phyloP scores from a whole-genome alignment of 2,888 invertebrate genomes.

The Kuschelorhynchus macadamiae region DNA sequence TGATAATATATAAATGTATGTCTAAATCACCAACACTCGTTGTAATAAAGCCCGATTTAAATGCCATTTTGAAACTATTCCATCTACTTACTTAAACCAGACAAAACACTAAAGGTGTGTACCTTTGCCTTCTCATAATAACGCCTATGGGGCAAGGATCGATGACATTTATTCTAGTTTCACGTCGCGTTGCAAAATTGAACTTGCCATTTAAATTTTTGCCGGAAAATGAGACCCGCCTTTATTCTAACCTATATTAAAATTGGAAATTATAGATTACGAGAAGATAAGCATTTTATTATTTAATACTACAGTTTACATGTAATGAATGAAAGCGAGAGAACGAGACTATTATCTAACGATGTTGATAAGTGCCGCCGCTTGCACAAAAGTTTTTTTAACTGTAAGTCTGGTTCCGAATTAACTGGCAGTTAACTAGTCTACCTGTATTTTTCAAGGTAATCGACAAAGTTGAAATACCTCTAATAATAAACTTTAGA shows the following conservation, averaged over 20 bases:
- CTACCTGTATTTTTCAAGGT: slow-evolving; percentile 58
- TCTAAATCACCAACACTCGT: no score
- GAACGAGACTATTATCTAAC: slow-evolving; percentile 5
- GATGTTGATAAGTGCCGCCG: background rate
- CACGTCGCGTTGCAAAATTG: slow-evolving; percentile 25
- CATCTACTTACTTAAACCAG: slow-evolving; percentile 13
- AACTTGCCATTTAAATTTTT: slow-evolving; percentile 33
- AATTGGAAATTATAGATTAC: no score
- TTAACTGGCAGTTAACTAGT: slow-evolving; percentile 18
- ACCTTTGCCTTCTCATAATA: slow-evolving; percentile 32
- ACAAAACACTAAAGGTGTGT: slow-evolving; percentile 27
- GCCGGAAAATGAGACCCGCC: slow-evolving; percentile 23
- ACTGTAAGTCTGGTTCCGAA: slow-evolving; percentile 21
- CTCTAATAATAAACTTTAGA: slow-evolving; percentile 47
- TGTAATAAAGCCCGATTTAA: no score
- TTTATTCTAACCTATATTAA: background rate
- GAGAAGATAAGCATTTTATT: no score
- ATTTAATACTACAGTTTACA: no score
- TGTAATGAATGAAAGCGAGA: background rate
- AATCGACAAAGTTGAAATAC: slow-evolving; percentile 62
- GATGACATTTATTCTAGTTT: slow-evolving; percentile 34
- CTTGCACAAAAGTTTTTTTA: slow-evolving; percentile 14
- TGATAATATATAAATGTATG: no score
- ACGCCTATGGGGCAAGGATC: slow-evolving; percentile 32
- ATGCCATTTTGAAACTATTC: slow-evolving; percentile 9